Conservation (phyloP, 2,797 vertebrate genomes). For the Parotocinclus haroldoi region DNA sequence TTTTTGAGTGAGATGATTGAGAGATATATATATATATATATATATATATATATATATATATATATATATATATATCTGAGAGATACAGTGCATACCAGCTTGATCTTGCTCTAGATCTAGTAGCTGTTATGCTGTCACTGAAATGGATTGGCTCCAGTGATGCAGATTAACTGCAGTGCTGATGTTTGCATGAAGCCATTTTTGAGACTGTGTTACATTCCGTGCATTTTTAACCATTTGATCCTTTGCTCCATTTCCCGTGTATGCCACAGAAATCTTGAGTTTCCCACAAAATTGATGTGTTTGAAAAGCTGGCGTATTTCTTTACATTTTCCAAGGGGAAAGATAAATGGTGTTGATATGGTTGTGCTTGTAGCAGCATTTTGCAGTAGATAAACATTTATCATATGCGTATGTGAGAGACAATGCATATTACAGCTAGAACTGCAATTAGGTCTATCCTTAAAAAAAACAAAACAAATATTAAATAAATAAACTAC, state of each 20-base stretch:
- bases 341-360: constrained; percentile 73
- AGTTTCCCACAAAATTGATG: constrained; percentile 64
- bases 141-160: not conserved
- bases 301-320: constrained; percentile 59
- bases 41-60: too few species aligned
- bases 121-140: too few species aligned
- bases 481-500: too few species aligned
- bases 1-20: too few species aligned
- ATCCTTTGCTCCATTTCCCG: not conserved
- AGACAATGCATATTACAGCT: too few species aligned
- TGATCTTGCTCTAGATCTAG: too few species aligned
- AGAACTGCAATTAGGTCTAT: too few species aligned
- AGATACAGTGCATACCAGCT: too few species aligned
- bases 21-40: too few species aligned
- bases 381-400: constrained; percentile 61
- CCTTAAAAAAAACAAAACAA: too few species aligned
- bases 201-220: not conserved
- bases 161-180: not conserved
- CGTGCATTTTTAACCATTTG: not conserved
- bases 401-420: constrained; percentile 54
- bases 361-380: constrained; percentile 73
- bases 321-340: constrained; percentile 60
- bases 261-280: constrained; percentile 56
- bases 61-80: too few species aligned
- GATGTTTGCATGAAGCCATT: not conserved